phyloP scores from a whole-genome alignment of 2,797 vertebrate species.

The Neostethus bicornis region DNA sequence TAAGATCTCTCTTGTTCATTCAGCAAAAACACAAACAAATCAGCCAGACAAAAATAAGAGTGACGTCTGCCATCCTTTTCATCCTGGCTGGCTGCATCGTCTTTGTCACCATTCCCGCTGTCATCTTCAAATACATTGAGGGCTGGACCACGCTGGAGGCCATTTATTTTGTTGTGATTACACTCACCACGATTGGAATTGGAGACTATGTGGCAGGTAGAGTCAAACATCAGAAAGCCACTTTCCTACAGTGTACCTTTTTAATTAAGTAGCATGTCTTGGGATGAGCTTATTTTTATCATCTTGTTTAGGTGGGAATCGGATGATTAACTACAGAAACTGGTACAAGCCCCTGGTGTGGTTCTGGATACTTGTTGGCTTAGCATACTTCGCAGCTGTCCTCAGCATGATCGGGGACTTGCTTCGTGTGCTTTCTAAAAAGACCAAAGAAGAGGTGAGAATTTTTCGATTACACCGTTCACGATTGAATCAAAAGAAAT shows the following conservation, averaged over 20 bases:
- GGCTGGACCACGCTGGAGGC: slow-evolving; percentile 94
- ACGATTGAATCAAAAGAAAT: slow-evolving; percentile 36
- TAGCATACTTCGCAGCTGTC: slow-evolving; percentile 97
- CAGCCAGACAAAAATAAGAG: slow-evolving; percentile 97
- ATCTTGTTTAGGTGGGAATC: slow-evolving; percentile 85
- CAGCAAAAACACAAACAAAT: slow-evolving; percentile 97
- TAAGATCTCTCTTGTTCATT: slow-evolving; percentile 32
- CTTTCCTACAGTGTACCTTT: background rate
- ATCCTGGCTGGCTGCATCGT: slow-evolving; percentile 95
- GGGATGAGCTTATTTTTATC: background rate
- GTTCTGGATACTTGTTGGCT: slow-evolving; percentile 98
- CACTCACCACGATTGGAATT: slow-evolving; percentile 95
- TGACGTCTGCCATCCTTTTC: slow-evolving; percentile 95
- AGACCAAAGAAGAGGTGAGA: slow-evolving; percentile 97
- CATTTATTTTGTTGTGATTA: slow-evolving; percentile 98
- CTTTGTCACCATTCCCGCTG: slow-evolving; percentile 95
- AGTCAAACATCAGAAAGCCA: background rate
- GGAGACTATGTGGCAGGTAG: slow-evolving; percentile 98
- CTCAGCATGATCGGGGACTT: slow-evolving; percentile 99
- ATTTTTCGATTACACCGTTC: slow-evolving; percentile 32
- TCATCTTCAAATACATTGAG: slow-evolving; percentile 95
- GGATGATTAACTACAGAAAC: slow-evolving; percentile 87
- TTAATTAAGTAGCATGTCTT: background rate
- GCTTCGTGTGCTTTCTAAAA: slow-evolving; percentile 95
- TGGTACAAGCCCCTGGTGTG: slow-evolving; percentile 99